phyloP scores from a whole-genome alignment of 2,113 vertebrate genomes.

The Sminthopsis crassicaudata region DNA sequence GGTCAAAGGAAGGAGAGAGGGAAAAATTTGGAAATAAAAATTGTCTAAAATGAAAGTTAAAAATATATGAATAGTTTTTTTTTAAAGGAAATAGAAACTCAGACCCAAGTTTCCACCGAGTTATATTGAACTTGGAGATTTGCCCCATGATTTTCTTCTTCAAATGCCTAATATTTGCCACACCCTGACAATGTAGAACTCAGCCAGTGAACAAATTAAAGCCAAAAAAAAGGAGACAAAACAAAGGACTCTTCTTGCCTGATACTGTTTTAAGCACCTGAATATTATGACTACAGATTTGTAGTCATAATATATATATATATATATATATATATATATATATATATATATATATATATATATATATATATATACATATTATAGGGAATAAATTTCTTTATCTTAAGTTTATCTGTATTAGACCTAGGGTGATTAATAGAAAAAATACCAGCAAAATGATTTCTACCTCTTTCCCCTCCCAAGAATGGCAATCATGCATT shows the following conservation, averaged over 20 bases:
- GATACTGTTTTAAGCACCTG: not conserved
- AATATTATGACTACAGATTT: not conserved
- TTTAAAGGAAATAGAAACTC: constrained; percentile 1
- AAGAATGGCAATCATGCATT: not conserved
- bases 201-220: not conserved
- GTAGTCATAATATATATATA: no score
- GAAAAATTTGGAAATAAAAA: not conserved
- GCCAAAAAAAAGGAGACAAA: constrained; percentile 6
- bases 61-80: not conserved
- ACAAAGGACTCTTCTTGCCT: not conserved
- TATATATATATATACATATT: no score
- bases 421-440: not conserved
- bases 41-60: not conserved
- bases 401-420: not conserved
- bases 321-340: no score
- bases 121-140: constrained; percentile 47
- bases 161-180: constrained; percentile 23
- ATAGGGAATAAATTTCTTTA: not conserved
- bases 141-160: constrained; percentile 5
- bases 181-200: constrained; percentile 28
- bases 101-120: constrained; percentile 46
- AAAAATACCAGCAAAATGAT: not conserved
- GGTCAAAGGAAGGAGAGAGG: not conserved
- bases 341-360: no score
- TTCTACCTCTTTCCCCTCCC: constrained; percentile 6